A percentile compares a stretch with the other conserved stretches of the same genome.
phyloP scores from a whole-genome alignment of 2,113 vertebrate species.

The Megaceryle torquata region DNA sequence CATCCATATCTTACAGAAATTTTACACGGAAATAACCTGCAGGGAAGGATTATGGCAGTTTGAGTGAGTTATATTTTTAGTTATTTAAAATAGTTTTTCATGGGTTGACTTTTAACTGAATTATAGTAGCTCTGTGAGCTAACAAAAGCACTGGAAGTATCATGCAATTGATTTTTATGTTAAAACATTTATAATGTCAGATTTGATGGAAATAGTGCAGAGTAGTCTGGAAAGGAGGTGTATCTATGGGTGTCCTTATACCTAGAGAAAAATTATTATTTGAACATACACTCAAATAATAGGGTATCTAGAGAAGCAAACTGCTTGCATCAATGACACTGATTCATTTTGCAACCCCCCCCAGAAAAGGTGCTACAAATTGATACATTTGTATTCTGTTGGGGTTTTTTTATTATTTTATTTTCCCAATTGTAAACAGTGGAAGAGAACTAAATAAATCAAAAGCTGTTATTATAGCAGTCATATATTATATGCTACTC shows the following conservation, averaged over 20 bases:
- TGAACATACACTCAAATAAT: not conserved
- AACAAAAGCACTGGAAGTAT: constrained; percentile 4
- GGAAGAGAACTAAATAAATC: not conserved
- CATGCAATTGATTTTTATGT: constrained; percentile 48
- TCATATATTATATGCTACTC: not conserved
- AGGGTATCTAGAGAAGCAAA: not conserved
- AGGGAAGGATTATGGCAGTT: constrained; percentile 15
- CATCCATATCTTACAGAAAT: constrained; percentile 21
- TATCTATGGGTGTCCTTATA: constrained; percentile 7
- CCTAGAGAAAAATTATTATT: not conserved
- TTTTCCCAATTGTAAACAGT: not conserved
- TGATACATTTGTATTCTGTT: constrained; percentile 4
- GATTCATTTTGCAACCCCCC: not conserved
- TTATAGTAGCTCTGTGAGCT: not conserved
- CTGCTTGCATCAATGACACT: not conserved
- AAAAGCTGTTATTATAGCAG: constrained; percentile 1
- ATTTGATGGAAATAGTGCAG: constrained; percentile 49
- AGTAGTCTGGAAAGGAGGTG: not conserved
- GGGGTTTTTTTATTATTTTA: not conserved
- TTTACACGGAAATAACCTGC: constrained; percentile 30
- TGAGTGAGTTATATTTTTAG: not conserved
- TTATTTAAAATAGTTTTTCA: constrained; percentile 27
- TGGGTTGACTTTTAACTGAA: constrained; percentile 3
- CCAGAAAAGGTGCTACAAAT: not conserved
- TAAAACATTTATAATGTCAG: constrained; percentile 32